Percentiles rank a stretch among this genome's conserved stretches.
Conservation (phyloP, 2,113 vertebrate species). For the Syrmaticus mikado region DNA sequence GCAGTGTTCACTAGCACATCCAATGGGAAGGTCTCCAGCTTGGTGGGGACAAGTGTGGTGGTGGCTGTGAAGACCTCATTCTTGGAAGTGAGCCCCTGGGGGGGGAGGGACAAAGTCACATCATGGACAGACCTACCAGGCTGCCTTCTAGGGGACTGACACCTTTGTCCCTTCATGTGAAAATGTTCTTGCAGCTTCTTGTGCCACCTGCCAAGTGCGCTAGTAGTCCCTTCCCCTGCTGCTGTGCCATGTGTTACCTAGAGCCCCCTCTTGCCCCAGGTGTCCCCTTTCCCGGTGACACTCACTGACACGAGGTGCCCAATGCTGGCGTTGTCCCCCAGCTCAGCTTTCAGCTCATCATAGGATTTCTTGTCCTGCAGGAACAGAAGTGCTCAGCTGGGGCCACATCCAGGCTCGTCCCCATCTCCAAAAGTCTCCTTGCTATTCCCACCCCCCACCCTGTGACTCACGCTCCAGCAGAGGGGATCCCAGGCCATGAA, state of each 20-base stretch:
- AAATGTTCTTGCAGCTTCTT: not conserved
- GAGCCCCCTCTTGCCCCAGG: not conserved
- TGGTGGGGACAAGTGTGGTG: conserved; percentile 33
- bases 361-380: conserved; percentile 84
- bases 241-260: not conserved
- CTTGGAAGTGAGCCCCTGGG: conserved; percentile 66
- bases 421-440: not conserved
- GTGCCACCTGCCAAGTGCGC: not conserved
- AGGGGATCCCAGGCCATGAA: conserved; percentile 89
- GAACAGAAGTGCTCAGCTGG: not conserved
- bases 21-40: conserved; percentile 74
- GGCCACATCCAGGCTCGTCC: not conserved
- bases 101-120: not conserved
- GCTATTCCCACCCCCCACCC: not conserved
- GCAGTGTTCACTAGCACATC: conserved; percentile 77
- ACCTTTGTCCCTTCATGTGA: not conserved
- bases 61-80: conserved; percentile 65
- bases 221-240: not conserved
- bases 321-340: conserved; percentile 72
- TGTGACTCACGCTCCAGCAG: conserved; percentile 81
- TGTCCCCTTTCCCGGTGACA: not conserved
- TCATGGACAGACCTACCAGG: not conserved
- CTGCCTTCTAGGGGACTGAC: not conserved
- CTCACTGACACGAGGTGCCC: conserved; percentile 76
- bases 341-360: conserved; percentile 76